A percentile compares a stretch with the other conserved stretches of the same genome.
Evolutionary conservation across 2,113 vertebrate species (phyloP).

Genomic region (Parus major): DNA sequence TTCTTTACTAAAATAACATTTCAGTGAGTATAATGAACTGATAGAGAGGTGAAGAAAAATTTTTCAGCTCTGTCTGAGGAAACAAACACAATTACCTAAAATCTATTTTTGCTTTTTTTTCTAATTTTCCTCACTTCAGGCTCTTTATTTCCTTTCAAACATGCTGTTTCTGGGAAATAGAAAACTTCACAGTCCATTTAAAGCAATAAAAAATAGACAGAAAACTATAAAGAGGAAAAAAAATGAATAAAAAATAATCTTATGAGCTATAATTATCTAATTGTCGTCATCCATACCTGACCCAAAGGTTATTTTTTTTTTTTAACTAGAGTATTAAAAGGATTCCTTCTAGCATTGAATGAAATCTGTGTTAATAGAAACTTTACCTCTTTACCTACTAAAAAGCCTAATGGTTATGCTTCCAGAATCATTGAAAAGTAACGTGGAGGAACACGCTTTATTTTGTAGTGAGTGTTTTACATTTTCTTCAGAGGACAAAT

Average conservation of each 20-base stretch:
- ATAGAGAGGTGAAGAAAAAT: not conserved
- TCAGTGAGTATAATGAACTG: not conserved
- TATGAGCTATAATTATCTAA: not conserved
- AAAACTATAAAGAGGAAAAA: not conserved
- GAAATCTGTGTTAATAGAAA: not conserved
- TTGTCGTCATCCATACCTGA: not conserved
- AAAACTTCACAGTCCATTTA: not conserved
- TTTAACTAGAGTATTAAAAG: not conserved
- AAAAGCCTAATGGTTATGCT: fast-evolving
- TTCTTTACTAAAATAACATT: not conserved
- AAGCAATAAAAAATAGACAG: not conserved
- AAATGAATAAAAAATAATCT: not conserved
- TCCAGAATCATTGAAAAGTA: not conserved
- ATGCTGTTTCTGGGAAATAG: not conserved
- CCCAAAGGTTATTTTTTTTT: not conserved
- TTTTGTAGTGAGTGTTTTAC: not conserved
- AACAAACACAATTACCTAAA: not conserved
- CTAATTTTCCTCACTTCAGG: not conserved
- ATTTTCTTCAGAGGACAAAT: not conserved
- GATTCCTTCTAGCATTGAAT: not conserved
- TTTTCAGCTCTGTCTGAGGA: not conserved
- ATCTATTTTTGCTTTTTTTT: not conserved
- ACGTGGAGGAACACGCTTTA: fast-evolving
- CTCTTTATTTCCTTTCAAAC: not conserved
- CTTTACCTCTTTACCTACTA: not conserved